Evolutionary conservation across 2,888 invertebrate species (phyloP).

Genomic region (Heteropelma amictum): DNA sequence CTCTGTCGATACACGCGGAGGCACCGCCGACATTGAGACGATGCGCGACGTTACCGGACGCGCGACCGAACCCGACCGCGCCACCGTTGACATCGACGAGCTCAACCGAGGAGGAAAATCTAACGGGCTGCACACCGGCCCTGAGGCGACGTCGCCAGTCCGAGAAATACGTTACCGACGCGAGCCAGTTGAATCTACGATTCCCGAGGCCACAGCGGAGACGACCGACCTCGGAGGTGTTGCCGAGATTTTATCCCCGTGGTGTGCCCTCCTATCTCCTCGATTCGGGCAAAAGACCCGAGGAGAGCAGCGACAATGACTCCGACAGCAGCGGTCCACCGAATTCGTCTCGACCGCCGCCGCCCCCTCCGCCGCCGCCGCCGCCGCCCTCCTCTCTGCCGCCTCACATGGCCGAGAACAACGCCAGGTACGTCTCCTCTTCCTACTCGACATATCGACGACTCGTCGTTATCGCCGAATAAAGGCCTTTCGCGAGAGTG

Average conservation of each 20-base stretch:
- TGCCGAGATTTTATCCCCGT: conserved; percentile 69
- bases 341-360: conserved; percentile 68
- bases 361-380: conserved; percentile 69
- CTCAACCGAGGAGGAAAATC: conserved; percentile 75
- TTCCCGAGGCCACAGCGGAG: conserved; percentile 83
- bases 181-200: conserved; percentile 88
- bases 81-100: conserved; percentile 71
- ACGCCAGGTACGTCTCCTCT: conserved; percentile 71
- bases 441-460: conserved; percentile 35
- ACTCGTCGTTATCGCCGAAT: conserved; percentile 35
- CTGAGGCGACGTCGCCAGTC: conserved; percentile 86
- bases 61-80: conserved; percentile 70
- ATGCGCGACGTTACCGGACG: conserved; percentile 77
- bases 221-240: conserved; percentile 71
- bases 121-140: conserved; percentile 81
- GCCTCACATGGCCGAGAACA: conserved; percentile 74
- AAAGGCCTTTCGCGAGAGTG: no score
- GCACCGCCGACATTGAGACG: conserved; percentile 72
- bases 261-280: conserved; percentile 75
- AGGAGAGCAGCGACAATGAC: conserved; percentile 76
- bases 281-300: conserved; percentile 70
- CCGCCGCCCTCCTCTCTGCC: conserved; percentile 74
- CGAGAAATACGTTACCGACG: conserved; percentile 92
- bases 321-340: conserved; percentile 72
- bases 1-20: conserved; percentile 68